phyloP scores from a whole-genome alignment of 2,888 invertebrate genomes.

The Julus scanicus region DNA sequence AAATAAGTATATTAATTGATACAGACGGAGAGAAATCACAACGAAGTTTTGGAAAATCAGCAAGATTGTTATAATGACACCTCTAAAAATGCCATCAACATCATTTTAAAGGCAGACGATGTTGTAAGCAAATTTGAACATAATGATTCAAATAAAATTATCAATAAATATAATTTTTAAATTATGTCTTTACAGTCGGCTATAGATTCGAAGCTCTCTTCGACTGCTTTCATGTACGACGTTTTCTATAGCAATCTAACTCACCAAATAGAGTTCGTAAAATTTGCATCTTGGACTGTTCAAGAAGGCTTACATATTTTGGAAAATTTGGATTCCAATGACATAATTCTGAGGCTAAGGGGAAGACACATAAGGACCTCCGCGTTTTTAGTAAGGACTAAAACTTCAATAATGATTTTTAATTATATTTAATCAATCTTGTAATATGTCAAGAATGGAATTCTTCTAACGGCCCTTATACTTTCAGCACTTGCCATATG shows the following conservation, averaged over 20 bases:
- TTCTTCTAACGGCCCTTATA: not conserved
- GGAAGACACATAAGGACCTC: conserved; percentile 29
- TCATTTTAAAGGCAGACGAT: not conserved
- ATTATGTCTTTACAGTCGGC: not conserved
- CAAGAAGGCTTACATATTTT: not conserved
- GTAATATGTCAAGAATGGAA: not conserved
- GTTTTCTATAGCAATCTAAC: conserved; percentile 41
- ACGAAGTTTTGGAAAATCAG: not conserved
- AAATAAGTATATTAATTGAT: not conserved
- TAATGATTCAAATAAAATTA: not conserved
- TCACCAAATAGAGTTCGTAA: not conserved
- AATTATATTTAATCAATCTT: not conserved
- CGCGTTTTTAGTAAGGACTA: not conserved
- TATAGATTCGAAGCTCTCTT: not conserved
- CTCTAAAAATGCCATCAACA: not conserved
- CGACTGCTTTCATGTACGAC: conserved; percentile 15
- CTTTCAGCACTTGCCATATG: conserved; percentile 51
- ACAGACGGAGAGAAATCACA: not conserved
- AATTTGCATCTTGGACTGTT: conserved; percentile 37
- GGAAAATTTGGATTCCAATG: conserved; percentile 19
- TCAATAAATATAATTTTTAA: not conserved
- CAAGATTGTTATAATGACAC: not conserved
- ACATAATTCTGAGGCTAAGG: not conserved
- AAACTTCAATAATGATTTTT: not conserved
- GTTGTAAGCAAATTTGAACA: not conserved